These are phyloP conservation scores for Montipora capricornis DNA, from an alignment of 64 coral and sea anemone genomes.

Conservation along the genomic window DNA sequence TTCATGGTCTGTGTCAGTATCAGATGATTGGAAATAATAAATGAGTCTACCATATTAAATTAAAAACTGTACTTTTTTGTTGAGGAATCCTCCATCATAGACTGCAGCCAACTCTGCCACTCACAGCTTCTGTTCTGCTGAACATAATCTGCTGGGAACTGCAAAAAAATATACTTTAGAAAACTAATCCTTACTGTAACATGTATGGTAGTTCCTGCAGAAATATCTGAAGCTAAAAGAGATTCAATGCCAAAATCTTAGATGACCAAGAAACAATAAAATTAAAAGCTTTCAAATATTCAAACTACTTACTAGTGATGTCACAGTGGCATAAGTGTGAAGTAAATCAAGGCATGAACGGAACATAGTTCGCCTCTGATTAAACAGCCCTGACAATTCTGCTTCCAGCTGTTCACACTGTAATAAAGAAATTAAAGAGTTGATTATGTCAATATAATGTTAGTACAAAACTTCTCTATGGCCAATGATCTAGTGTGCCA, in stretches of 20 bases:
- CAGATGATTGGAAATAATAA: neutral
- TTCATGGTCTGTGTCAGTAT: neutral
- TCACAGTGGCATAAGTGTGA: slow-evolving; percentile 90
- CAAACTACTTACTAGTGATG: slow-evolving; percentile 57
- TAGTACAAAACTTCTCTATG: too few relatives aligned
- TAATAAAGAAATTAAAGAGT: neutral
- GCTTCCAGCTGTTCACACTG: slow-evolving; percentile 98
- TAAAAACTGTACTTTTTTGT: slow-evolving; percentile 75
- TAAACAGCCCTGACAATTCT: slow-evolving; percentile 86
- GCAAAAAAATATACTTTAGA: too few relatives aligned
- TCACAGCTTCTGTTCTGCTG: slow-evolving; percentile 89
- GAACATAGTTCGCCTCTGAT: slow-evolving; percentile 82
- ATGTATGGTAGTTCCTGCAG: too few relatives aligned
- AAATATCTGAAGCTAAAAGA: too few relatives aligned
- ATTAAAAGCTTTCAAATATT: too few relatives aligned
- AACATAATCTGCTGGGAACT: slow-evolving; percentile 88
- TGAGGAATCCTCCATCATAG: slow-evolving; percentile 78
- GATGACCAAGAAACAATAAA: too few relatives aligned
- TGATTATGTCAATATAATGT: too few relatives aligned
- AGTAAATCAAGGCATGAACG: slow-evolving; percentile 82
- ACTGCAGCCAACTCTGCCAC: slow-evolving; percentile 88
- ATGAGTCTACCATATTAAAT: neutral
- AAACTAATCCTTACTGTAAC: too few relatives aligned
- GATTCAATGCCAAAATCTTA: too few relatives aligned
- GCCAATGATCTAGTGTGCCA: too few relatives aligned